phyloP scores from a whole-genome alignment of 2,888 invertebrate species.

The Pemphredon lugubris region DNA sequence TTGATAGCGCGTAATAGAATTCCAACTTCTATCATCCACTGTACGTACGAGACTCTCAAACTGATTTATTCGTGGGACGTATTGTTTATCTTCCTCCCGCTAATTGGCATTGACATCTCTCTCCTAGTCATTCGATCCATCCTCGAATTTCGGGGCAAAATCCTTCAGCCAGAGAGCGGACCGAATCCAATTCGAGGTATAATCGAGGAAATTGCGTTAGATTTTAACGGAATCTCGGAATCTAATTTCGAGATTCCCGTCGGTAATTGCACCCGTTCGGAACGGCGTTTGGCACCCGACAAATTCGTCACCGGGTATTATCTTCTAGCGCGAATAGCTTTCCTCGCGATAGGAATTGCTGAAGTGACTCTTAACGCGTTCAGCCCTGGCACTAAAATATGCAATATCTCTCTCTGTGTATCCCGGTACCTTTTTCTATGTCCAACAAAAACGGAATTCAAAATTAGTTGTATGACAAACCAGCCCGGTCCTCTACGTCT shows the following conservation, averaged over 20 bases:
- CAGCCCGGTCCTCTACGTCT: too few relatives aligned
- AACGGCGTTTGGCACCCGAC: constrained; percentile 14
- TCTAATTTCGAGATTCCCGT: constrained; percentile 42
- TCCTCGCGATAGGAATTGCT: not conserved
- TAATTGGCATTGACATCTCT: constrained; percentile 43
- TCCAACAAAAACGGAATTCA: too few relatives aligned
- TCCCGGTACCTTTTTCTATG: too few relatives aligned
- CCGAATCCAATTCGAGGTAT: constrained; percentile 43
- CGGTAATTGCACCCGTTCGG: constrained; percentile 16
- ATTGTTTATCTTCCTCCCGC: constrained; percentile 44
- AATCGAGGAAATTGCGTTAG: constrained; percentile 52
- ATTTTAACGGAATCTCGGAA: constrained; percentile 49
- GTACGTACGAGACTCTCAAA: too few relatives aligned
- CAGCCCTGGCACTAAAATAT: too few relatives aligned
- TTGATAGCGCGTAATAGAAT: too few relatives aligned
- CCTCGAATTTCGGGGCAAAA: constrained; percentile 22
- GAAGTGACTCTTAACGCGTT: too few relatives aligned
- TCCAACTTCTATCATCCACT: too few relatives aligned
- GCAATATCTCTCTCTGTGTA: too few relatives aligned
- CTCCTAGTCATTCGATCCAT: constrained; percentile 36
- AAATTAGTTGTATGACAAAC: too few relatives aligned
- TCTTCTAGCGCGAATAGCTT: not conserved
- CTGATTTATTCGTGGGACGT: constrained; percentile 3
- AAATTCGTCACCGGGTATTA: constrained; percentile 31
- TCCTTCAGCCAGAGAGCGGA: constrained; percentile 20